Conservation (phyloP, 2,888 invertebrate species). For the Drosophila meridiana region DNA sequence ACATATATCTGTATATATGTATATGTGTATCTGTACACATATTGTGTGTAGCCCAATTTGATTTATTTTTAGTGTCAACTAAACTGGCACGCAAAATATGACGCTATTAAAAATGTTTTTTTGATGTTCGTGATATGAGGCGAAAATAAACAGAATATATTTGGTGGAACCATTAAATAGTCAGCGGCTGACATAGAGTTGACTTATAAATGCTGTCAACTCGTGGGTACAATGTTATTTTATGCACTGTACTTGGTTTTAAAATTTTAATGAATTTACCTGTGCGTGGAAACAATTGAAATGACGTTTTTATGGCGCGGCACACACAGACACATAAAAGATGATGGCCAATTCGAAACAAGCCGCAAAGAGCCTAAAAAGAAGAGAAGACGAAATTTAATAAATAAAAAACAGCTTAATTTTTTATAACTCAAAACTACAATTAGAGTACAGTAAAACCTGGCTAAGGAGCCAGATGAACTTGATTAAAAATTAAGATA, state of each 20-base stretch:
- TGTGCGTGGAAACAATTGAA: not conserved
- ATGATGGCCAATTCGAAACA: not conserved
- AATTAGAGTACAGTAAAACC: not conserved
- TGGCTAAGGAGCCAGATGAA: no score
- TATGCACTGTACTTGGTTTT: constrained; percentile 7
- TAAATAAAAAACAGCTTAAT: not conserved
- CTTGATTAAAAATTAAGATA: no score
- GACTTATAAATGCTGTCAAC: constrained; percentile 29
- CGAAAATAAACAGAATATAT: constrained; percentile 27
- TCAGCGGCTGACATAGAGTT: constrained; percentile 25
- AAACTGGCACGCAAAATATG: constrained; percentile 61
- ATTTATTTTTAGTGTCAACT: constrained; percentile 70
- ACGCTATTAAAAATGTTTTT: constrained; percentile 33
- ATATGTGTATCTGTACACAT: not conserved
- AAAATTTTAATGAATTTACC: constrained; percentile 19
- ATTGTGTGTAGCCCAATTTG: constrained; percentile 35
- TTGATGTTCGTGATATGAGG: constrained; percentile 18
- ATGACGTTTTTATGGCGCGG: not conserved
- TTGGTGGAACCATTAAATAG: constrained; percentile 28
- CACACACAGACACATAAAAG: not conserved
- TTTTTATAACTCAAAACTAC: not conserved
- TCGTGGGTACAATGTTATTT: constrained; percentile 9
- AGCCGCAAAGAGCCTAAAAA: not conserved
- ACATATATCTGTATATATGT: not conserved
- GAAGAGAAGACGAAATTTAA: not conserved